These are phyloP conservation scores for Stichopus horrens DNA, from an alignment of 53 echinoderm and acorn worm genomes.

Conservation along the genomic window DNA sequence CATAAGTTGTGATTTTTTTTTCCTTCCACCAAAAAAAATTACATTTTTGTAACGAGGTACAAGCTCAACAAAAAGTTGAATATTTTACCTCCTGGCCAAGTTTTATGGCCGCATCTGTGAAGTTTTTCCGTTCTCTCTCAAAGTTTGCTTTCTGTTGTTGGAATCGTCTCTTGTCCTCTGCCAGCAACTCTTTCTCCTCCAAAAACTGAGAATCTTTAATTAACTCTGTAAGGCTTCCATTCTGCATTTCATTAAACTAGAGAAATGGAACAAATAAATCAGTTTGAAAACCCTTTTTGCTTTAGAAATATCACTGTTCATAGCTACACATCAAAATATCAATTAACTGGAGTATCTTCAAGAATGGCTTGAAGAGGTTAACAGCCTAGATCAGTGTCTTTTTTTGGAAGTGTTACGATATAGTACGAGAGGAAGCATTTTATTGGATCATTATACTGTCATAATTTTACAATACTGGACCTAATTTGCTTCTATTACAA, in stretches of 20 bases:
- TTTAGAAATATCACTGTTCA: neutral
- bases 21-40: neutral
- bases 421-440: too few species aligned
- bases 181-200: constrained; percentile 88
- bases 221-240: constrained; percentile 66
- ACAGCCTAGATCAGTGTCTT: too few species aligned
- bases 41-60: too few species aligned
- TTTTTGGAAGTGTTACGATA: too few species aligned
- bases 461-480: too few species aligned
- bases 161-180: constrained; percentile 77
- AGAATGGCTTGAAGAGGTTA: too few species aligned
- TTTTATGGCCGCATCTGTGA: constrained; percentile 90
- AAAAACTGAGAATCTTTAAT: constrained; percentile 84
- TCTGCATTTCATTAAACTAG: constrained; percentile 41
- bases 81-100: constrained; percentile 84
- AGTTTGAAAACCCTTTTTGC: too few species aligned
- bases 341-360: too few species aligned
- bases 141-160: constrained; percentile 83
- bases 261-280: neutral
- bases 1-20: too few species aligned
- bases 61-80: neutral
- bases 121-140: constrained; percentile 82
- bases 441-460: too few species aligned
- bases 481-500: too few species aligned
- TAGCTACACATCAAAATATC: too few species aligned